phyloP scores from a whole-genome alignment of 2,797 vertebrate species.

The Tragopan temminckii region DNA sequence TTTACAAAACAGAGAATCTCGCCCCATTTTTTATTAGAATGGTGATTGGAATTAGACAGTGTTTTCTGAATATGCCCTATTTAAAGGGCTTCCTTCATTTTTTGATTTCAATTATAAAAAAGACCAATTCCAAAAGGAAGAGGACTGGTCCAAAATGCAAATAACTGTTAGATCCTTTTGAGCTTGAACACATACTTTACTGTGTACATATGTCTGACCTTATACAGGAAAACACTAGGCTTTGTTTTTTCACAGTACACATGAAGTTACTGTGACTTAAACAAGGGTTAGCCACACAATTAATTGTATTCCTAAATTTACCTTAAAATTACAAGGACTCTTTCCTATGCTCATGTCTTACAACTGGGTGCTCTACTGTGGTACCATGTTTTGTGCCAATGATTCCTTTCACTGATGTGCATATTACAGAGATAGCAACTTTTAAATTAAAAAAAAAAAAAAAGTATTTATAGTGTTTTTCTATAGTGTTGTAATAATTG shows the following conservation, averaged over 20 bases:
- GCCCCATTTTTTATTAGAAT: constrained; percentile 66
- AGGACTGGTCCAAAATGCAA: neutral
- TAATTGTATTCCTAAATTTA: neutral
- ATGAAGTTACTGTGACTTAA: neutral
- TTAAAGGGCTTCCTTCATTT: neutral
- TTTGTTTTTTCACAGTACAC: neutral
- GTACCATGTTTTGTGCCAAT: neutral
- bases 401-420: neutral
- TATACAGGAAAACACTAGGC: neutral
- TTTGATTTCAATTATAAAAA: neutral
- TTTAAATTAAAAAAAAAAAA: neutral
- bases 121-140: neutral
- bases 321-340: constrained; percentile 35
- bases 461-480: neutral
- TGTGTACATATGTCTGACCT: neutral
- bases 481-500: neutral
- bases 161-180: constrained; percentile 52
- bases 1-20: constrained; percentile 66
- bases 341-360: constrained; percentile 29
- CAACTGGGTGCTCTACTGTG: neutral
- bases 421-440: neutral
- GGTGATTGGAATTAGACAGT: constrained; percentile 53
- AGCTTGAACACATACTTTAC: neutral
- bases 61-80: constrained; percentile 48
- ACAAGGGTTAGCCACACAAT: neutral